Evolutionary conservation across 2,888 invertebrate species (phyloP), one percentile per base, ranked within the genome.

Genomic region (Yponomeuta cagnagella): DNA sequence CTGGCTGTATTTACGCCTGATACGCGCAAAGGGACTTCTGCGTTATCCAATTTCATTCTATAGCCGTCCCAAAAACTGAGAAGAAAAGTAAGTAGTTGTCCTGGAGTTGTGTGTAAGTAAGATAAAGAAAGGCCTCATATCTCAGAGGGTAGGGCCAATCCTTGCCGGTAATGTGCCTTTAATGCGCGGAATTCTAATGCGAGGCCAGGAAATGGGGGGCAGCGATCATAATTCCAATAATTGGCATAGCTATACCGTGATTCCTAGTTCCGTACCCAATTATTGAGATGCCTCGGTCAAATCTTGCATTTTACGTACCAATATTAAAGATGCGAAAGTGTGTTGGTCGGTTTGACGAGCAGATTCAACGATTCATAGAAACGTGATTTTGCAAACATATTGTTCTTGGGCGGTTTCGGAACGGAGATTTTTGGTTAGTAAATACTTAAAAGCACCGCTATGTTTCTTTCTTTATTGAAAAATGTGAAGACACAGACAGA

Each of bases 81-180:
- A 10, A 30, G 31, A 65, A 8, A 65, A 33, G 12, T 33, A 33
- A 31, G 65, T 31, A 65, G 33, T 31, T 65, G 33, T 33, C 31
- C 31, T n/a, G 31, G 65, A 68, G 68, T 23, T 65, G 48, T 43
- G 23, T 23, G 48, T 67, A 67, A 67, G 67, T 67, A 31, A 30
- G 65, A 30, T 65, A 65, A 65, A 65, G 30, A 65, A 65, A 31
- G 10, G 15, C 30, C 48, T 68, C 68, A 68, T 68, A 68, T 68
- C 48, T 68, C 43, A 43, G 43, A 58, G 52, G 48, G 63, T 12
- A 0, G 69, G 63, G 33, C 52, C 52, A 69, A 69, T 69, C 52
- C 52, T 52, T 52, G 58, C 31, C 37, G 52, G 33, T 69, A 69
- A 69, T 69, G 69, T 52, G 58, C 52, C 33, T 63, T 58, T 69